Percentiles rank a stretch among this genome's conserved stretches.
Evolutionary conservation across 2,888 invertebrate genomes (phyloP).

Genomic region (Drosophila tanythrix): DNA sequence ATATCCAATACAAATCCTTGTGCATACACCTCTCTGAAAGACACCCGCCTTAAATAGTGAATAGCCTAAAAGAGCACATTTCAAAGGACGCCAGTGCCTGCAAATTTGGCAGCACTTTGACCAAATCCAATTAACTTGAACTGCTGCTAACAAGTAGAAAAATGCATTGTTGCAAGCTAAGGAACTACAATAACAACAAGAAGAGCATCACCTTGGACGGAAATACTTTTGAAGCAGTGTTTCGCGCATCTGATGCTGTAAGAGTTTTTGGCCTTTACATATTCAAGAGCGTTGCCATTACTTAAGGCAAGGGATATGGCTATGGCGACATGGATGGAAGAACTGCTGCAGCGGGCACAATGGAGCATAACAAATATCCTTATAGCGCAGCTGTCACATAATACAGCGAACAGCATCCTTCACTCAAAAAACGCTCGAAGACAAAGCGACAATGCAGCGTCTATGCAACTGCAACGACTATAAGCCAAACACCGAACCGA

Average conservation of each 20-base stretch:
- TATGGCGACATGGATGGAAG: constrained; percentile 55
- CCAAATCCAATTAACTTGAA: constrained; percentile 77
- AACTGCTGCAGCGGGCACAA: constrained; percentile 51
- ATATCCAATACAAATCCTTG: background rate
- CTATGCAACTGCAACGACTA: constrained; percentile 3
- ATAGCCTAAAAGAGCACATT: constrained; percentile 28
- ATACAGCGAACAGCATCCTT: constrained; percentile 68
- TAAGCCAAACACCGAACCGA: constrained; percentile 1
- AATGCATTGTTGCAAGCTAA: constrained; percentile 30
- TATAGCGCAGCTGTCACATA: constrained; percentile 56
- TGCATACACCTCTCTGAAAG: background rate
- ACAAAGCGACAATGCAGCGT: constrained; percentile 40
- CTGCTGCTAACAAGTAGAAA: constrained; percentile 41
- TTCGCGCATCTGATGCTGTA: constrained; percentile 71
- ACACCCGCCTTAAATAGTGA: background rate
- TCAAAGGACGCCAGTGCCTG: constrained; percentile 51
- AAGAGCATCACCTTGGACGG: constrained; percentile 48
- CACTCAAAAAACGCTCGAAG: constrained; percentile 39
- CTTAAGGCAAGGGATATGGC: constrained; percentile 58
- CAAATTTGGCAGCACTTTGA: constrained; percentile 56
- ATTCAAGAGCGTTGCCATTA: constrained; percentile 69
- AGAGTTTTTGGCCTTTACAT: constrained; percentile 73
- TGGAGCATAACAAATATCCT: constrained; percentile 72
- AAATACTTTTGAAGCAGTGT: constrained; percentile 49
- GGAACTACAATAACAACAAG: constrained; percentile 35